Evolutionary conservation across 2,113 vertebrate species (phyloP), one percentile per base, ranked within the genome.

Genomic region (Natator depressus): DNA sequence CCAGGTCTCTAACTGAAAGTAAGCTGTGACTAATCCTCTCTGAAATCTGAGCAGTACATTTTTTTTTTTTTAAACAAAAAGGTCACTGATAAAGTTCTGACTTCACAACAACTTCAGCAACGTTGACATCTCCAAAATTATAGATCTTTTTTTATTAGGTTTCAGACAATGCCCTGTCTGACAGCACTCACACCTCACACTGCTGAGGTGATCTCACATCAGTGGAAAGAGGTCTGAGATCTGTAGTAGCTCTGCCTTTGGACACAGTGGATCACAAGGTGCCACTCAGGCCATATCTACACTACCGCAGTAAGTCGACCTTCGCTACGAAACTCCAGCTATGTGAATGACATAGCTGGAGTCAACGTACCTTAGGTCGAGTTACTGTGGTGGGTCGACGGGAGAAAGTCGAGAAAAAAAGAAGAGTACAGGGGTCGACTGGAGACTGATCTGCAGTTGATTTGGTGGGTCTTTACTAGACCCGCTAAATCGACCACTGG

Each of bases 171-270:
- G 80, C 22, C 27, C 11, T 31, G 38, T 38, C 53, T 80, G 51
- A 93, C 16, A 84, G n/a, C 20, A 93, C 24, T 57, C 22, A 0
- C n/a, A 17, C 8, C 38, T 0, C 82, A 31, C 0, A 0, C 3
- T 79, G 5, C 5, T 95, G 75, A 10, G 53, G 53, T 8, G 75
- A 92, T 88, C 86, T 87, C 25, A 69, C 47, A 50, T 47, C 78
- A 50, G 22, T 1, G 0, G 3, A 59, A 91, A n/a, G 8, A 78
- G 65, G 13, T 55, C 31, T n/a, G 80, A 95, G 2, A 13, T 59
- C 46, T 84, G 65, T 20, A 20, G n/a, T 72, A 38, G 35, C 8
- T 72, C n/a, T 72, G n/a, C 65, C 31, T 72, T 38, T 38, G 19
- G n/a, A 38, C n/a, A 72, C 17, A 72, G 65, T 72, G 31, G 65